A percentile compares a stretch with the other conserved stretches of the same genome.
phyloP scores from a whole-genome alignment of 2,888 invertebrate genomes.

The Ligdia adustata region DNA sequence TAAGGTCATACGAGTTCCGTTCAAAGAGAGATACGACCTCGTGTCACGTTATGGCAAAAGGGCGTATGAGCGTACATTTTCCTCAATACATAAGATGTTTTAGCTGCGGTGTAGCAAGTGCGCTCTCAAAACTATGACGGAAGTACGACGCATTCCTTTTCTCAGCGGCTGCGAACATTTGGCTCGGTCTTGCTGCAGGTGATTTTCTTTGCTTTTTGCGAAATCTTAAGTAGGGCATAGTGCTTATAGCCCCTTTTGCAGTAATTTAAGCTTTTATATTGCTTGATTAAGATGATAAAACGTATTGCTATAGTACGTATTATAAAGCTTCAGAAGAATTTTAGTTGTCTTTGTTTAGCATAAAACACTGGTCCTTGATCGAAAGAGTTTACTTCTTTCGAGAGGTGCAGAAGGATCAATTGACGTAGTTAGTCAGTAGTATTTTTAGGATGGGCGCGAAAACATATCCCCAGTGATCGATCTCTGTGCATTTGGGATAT shows the following conservation, averaged over 20 bases:
- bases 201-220: conserved; percentile 8
- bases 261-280: too few species aligned
- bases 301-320: too few species aligned
- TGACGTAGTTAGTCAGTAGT: too few species aligned
- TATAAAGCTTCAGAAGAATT: too few species aligned
- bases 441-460: too few species aligned
- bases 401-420: too few species aligned
- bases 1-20: conserved; percentile 74
- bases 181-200: conserved; percentile 29
- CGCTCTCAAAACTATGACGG: conserved; percentile 77
- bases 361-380: too few species aligned
- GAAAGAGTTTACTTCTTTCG: too few species aligned
- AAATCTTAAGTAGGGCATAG: background rate
- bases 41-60: conserved; percentile 44
- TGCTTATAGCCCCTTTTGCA: background rate
- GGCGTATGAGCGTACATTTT: conserved; percentile 50
- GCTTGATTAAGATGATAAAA: too few species aligned
- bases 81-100: conserved; percentile 59
- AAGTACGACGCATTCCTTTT: conserved; percentile 73
- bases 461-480: too few species aligned
- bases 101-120: conserved; percentile 46
- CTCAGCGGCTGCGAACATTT: conserved; percentile 61
- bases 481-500: too few species aligned
- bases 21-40: conserved; percentile 66
- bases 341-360: too few species aligned